phyloP scores from a whole-genome alignment of 1,140 invertebrate genomes.

The Drosophila dunni region DNA sequence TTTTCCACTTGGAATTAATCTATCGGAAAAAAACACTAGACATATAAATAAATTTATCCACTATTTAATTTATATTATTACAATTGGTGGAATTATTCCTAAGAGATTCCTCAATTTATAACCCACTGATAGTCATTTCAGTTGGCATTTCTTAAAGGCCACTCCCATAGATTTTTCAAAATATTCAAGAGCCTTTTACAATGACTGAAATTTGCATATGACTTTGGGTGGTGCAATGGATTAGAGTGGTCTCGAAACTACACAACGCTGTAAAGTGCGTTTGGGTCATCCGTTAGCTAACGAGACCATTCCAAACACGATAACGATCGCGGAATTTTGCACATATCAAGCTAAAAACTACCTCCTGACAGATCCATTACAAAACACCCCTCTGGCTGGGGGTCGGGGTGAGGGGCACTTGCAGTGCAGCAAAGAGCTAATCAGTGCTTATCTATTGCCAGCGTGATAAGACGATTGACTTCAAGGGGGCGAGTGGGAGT shows the following conservation, averaged over 20 bases:
- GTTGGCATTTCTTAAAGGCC: neutral
- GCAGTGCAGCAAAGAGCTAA: conserved; percentile 11
- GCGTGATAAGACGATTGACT: conserved; percentile 45
- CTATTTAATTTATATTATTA: no score
- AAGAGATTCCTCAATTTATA: no score
- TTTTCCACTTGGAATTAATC: no score
- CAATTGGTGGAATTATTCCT: no score
- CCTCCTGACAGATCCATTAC: conserved; percentile 33
- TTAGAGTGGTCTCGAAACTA: conserved; percentile 84
- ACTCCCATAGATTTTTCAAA: neutral
- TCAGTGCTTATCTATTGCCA: conserved; percentile 46
- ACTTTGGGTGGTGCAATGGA: conserved; percentile 70
- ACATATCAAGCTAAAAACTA: conserved; percentile 62
- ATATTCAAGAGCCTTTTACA: neutral
- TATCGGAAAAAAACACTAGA: no score
- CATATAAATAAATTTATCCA: no score
- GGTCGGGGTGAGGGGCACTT: neutral
- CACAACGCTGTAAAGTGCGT: conserved; percentile 58
- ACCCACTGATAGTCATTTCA: no score
- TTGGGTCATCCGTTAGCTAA: conserved; percentile 78
- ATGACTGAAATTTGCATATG: conserved; percentile 67
- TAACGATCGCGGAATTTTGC: conserved; percentile 72
- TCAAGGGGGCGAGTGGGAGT: no score
- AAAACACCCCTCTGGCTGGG: neutral
- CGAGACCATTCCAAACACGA: conserved; percentile 84